phyloP scores from a whole-genome alignment of 2,797 vertebrate genomes.

The Acrocephalus scirpaceus region DNA sequence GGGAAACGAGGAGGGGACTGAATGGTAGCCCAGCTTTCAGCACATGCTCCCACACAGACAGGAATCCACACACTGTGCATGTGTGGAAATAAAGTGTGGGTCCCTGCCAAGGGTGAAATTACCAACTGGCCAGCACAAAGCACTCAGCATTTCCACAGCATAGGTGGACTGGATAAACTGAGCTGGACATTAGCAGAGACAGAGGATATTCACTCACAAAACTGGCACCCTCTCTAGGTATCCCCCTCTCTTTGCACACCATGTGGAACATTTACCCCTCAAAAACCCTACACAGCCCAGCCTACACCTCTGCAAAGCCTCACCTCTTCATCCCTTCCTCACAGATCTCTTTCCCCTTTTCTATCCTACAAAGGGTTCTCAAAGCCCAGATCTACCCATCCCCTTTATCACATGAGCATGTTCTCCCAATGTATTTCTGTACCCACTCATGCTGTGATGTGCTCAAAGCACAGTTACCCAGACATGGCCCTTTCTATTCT shows the following conservation, averaged over 20 bases:
- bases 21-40: background rate
- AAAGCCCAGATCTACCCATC: background rate
- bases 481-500: background rate
- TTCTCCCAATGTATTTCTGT: background rate
- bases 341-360: background rate
- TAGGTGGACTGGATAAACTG: background rate
- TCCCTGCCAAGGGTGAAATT: background rate
- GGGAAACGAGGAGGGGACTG: background rate
- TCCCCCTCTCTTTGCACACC: rapidly evolving
- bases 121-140: background rate
- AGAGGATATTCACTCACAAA: background rate
- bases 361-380: background rate
- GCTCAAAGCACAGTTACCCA: background rate
- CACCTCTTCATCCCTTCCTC: background rate
- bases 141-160: background rate
- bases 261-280: background rate
- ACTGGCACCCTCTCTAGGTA: too few relatives aligned
- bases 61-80: background rate
- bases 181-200: background rate
- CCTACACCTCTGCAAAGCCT: background rate
- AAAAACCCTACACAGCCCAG: background rate
- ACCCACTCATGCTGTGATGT: background rate
- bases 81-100: background rate
- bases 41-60: background rate
- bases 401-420: background rate